phyloP scores from a whole-genome alignment of 1,140 invertebrate genomes.

The Lutraria rhynchaena region DNA sequence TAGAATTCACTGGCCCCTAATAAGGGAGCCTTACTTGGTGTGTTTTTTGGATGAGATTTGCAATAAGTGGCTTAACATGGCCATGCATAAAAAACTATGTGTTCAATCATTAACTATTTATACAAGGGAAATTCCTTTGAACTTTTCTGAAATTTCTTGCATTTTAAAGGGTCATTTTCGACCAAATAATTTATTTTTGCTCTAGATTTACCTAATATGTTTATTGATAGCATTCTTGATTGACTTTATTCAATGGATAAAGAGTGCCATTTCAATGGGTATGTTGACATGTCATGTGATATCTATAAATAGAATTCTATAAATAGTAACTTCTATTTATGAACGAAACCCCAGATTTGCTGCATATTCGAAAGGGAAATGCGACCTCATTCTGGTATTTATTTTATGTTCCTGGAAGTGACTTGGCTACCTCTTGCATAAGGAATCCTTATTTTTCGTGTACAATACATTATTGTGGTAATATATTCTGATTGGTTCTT shows the following conservation, averaged over 20 bases:
- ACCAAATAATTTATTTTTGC: constrained; percentile 33
- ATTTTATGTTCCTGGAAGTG: constrained; percentile 9
- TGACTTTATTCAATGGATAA: neutral
- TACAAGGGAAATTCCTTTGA: constrained; percentile 7
- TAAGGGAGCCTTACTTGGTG: too few species aligned
- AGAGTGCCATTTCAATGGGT: constrained; percentile 53
- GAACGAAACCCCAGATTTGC: neutral
- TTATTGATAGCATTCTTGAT: constrained; percentile 8
- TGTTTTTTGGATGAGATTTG: too few species aligned
- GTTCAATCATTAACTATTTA: constrained; percentile 47
- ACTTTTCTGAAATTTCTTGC: constrained; percentile 24
- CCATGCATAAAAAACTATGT: constrained; percentile 41
- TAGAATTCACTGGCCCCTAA: too few species aligned
- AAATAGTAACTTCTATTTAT: constrained; percentile 5
- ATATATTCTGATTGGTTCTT: neutral
- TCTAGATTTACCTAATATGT: neutral
- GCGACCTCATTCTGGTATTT: neutral
- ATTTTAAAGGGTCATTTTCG: constrained; percentile 43
- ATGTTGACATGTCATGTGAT: constrained; percentile 50
- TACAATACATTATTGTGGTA: constrained; percentile 6
- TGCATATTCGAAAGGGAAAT: neutral
- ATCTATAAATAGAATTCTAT: constrained; percentile 44
- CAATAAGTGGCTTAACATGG: neutral
- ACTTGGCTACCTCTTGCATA: constrained; percentile 48
- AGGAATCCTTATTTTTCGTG: constrained; percentile 56